Conservation (phyloP, 2,888 invertebrate genomes). For the Sclerodermus sp. region DNA sequence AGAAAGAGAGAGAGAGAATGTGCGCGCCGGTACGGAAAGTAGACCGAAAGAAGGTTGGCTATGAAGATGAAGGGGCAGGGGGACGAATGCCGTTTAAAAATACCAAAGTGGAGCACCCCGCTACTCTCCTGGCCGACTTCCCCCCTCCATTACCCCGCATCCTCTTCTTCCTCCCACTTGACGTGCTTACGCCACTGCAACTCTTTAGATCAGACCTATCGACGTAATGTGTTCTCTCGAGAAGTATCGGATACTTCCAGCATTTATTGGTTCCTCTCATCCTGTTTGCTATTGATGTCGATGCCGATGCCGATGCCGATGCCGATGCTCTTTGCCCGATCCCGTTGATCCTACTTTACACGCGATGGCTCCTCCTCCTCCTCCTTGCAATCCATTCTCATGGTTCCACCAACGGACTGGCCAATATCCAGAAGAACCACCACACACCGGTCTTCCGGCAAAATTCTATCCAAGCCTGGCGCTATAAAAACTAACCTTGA, state of each 20-base stretch:
- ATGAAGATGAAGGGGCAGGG: slow-evolving; percentile 3
- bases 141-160: slow-evolving; percentile 3
- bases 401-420: too few species aligned
- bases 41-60: slow-evolving; percentile 38
- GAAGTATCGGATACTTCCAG: not conserved
- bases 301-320: not conserved
- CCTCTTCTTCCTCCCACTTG: slow-evolving; percentile 8
- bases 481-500: not conserved
- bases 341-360: too few species aligned
- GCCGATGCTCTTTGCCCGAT: too few species aligned
- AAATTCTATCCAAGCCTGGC: not conserved
- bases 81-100: slow-evolving; percentile 37
- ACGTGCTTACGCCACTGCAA: not conserved
- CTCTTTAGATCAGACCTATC: not conserved
- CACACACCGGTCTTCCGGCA: too few species aligned
- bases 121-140: slow-evolving; percentile 23
- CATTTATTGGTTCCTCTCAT: too few species aligned
- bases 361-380: too few species aligned
- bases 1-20: slow-evolving; percentile 11
- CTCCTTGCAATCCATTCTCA: too few species aligned
- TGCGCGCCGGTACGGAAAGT: slow-evolving; percentile 36
- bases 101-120: slow-evolving; percentile 46
- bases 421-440: too few species aligned
- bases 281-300: too few species aligned
- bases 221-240: not conserved